Conservation (phyloP, 2,113 vertebrate genomes). For the Girardinichthys multiradiatus region DNA sequence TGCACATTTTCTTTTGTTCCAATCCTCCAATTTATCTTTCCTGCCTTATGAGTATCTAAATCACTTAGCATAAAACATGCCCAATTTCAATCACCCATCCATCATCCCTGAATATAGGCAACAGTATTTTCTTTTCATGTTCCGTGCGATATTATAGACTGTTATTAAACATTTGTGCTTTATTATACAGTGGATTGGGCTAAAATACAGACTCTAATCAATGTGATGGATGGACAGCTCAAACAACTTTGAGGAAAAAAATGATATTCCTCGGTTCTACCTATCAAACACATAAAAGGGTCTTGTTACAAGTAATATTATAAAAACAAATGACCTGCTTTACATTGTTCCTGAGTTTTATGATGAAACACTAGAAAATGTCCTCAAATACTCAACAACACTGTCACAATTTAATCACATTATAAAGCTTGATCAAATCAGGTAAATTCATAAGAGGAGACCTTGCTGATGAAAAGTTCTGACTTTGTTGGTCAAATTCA, state of each 20-base stretch:
- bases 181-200: not conserved
- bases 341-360: too few relatives aligned
- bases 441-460: too few relatives aligned
- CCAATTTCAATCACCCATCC: slow-evolving; percentile 21
- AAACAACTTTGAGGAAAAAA: not conserved
- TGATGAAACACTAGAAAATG: too few relatives aligned
- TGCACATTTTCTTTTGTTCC: not conserved
- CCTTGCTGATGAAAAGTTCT: too few relatives aligned
- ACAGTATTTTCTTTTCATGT: not conserved
- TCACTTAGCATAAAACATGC: slow-evolving; percentile 12
- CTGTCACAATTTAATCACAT: too few relatives aligned
- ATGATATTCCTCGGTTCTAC: not conserved
- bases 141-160: not conserved
- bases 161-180: not conserved
- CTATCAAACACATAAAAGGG: too few relatives aligned
- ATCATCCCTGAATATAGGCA: not conserved
- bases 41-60: not conserved
- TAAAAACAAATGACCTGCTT: too few relatives aligned
- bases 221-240: not conserved
- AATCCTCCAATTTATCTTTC: not conserved
- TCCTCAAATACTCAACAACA: too few relatives aligned
- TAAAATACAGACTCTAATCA: not conserved
- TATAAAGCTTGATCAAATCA: too few relatives aligned
- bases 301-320: too few relatives aligned
- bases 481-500: too few relatives aligned